Percentiles rank a stretch among this genome's conserved stretches.
phyloP scores from a whole-genome alignment of 2,113 vertebrate genomes.

The Gnathonemus longibarbis region DNA sequence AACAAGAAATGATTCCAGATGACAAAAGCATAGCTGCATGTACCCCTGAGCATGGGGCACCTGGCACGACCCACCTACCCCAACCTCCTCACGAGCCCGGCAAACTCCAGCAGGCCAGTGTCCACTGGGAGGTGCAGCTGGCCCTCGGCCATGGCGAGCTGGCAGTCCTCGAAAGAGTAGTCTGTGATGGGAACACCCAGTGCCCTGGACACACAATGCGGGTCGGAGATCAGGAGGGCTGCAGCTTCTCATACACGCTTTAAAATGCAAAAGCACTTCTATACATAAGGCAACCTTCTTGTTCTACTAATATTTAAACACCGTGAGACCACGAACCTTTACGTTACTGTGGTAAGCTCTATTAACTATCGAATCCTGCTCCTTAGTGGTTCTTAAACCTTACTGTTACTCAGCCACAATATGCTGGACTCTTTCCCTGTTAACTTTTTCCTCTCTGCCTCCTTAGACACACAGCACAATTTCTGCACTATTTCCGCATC shows the following conservation, averaged over 20 bases:
- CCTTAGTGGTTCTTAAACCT: not conserved
- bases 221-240: not conserved
- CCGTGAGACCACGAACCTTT: not conserved
- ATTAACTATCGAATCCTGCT: not conserved
- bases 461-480: not conserved
- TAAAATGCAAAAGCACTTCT: not conserved
- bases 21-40: not conserved
- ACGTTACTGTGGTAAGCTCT: not conserved
- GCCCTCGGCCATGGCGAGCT: conserved; percentile 88
- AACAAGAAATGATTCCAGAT: not conserved
- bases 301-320: not conserved
- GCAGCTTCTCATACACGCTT: not conserved
- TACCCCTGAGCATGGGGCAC: not conserved
- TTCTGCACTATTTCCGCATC: not conserved
- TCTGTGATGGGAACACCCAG: conserved; percentile 86
- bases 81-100: conserved; percentile 83
- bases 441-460: not conserved
- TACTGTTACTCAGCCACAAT: conserved; percentile 23
- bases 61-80: conserved; percentile 62
- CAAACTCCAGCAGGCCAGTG: conserved; percentile 87
- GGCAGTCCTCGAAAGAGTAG: conserved; percentile 96
- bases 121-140: conserved; percentile 84
- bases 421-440: not conserved
- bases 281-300: not conserved
- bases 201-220: conserved; percentile 60